These are phyloP conservation scores for Suillia variegata DNA, from an alignment of 2,888 invertebrate species.

Conservation along the genomic window DNA sequence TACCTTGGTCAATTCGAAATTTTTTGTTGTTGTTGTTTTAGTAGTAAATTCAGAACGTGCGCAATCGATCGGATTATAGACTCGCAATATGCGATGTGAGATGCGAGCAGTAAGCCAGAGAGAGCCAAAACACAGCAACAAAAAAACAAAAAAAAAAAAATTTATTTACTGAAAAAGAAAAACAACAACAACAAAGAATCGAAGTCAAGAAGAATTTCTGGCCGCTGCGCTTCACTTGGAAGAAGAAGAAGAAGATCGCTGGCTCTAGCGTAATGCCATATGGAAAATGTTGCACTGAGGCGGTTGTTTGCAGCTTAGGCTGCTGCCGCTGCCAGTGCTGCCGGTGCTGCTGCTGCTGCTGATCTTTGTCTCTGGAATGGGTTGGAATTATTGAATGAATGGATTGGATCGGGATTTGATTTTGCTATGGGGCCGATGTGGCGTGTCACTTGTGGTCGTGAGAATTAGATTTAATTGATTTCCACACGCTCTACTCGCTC, in stretches of 20 bases:
- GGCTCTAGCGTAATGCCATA: neutral
- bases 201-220: too few species aligned
- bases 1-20: neutral
- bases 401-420: neutral
- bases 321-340: neutral
- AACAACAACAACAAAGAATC: too few species aligned
- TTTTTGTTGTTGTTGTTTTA: neutral
- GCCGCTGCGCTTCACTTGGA: too few species aligned
- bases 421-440: neutral
- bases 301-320: neutral
- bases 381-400: constrained; percentile 29
- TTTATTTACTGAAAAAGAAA: neutral
- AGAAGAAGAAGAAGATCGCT: too few species aligned
- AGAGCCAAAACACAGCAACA: neutral
- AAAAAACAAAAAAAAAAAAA: neutral
- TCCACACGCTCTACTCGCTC: constrained; percentile 57
- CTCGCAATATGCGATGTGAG: neutral
- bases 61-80: constrained; percentile 23
- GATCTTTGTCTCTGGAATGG: constrained; percentile 36
- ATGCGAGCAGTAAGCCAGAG: too few species aligned
- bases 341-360: constrained; percentile 17
- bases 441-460: constrained; percentile 51
- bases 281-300: neutral
- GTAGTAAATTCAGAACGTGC: constrained; percentile 19
- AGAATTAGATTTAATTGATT: constrained; percentile 60